Percentiles rank a stretch among this genome's conserved stretches.
Evolutionary conservation across 2,888 invertebrate genomes (phyloP).

Genomic region (Metalampra italica): DNA sequence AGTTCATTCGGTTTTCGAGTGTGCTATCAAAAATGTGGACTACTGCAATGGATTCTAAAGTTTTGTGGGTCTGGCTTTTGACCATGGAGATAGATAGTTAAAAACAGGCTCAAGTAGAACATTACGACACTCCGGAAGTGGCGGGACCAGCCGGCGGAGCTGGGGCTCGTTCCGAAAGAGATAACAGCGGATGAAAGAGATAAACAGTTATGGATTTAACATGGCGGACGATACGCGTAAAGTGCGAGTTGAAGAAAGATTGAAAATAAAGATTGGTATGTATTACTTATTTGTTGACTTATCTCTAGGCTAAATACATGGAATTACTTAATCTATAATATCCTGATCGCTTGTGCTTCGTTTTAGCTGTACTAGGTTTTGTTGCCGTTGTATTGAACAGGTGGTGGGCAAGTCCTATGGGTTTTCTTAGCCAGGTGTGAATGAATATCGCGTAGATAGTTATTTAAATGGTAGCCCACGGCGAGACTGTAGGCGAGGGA

Average conservation of each 20-base stretch:
- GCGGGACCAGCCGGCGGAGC: conserved; percentile 72
- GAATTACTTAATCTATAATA: conserved; percentile 1
- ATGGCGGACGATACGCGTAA: conserved; percentile 94
- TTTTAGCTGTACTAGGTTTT: conserved; percentile 29
- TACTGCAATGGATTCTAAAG: conserved; percentile 31
- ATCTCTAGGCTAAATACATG: conserved; percentile 13
- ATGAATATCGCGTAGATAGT: conserved; percentile 36
- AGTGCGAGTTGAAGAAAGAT: conserved; percentile 94
- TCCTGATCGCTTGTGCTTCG: conserved; percentile 3
- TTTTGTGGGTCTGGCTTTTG: conserved; percentile 31
- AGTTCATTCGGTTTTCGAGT: conserved; percentile 37
- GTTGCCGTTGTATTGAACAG: conserved; percentile 71
- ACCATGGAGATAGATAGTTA: conserved; percentile 34
- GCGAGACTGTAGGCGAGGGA: conserved; percentile 20
- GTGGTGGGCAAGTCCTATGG: conserved; percentile 54
- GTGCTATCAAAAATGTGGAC: conserved; percentile 42
- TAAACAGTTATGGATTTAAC: conserved; percentile 90
- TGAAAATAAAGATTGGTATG: conserved; percentile 96
- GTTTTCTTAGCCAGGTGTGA: conserved; percentile 42
- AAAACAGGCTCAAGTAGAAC: conserved; percentile 69
- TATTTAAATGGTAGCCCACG: conserved; percentile 17
- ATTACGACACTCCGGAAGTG: conserved; percentile 79
- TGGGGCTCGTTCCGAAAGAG: conserved; percentile 74
- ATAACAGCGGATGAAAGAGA: conserved; percentile 79
- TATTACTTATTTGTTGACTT: conserved; percentile 45